Percentiles rank a stretch among this genome's conserved stretches.
These are phyloP conservation scores for Argentina silus DNA, from an alignment of 2,797 vertebrate species.

Conservation along the genomic window DNA sequence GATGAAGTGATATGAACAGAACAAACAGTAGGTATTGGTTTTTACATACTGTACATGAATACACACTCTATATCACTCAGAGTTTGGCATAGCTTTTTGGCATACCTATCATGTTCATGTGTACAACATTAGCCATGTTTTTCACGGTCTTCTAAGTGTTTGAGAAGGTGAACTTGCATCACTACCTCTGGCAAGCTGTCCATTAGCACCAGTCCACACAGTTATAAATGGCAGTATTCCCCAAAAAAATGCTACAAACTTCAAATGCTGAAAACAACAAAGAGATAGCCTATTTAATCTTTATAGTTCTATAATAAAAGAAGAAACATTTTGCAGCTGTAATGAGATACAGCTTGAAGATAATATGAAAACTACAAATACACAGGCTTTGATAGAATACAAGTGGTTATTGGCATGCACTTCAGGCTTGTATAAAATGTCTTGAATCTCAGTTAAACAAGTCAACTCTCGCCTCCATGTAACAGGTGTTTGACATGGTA, in stretches of 20 bases:
- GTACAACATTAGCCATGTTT: neutral
- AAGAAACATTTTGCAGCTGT: constrained; percentile 43
- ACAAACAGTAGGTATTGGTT: neutral
- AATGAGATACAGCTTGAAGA: constrained; percentile 31
- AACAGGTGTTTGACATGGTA: constrained; percentile 44
- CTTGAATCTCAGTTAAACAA: constrained; percentile 39
- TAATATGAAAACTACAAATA: constrained; percentile 36
- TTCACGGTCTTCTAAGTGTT: neutral
- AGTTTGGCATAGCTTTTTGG: neutral
- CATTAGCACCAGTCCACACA: neutral
- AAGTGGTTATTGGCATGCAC: constrained; percentile 29
- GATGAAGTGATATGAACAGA: no score
- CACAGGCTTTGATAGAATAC: constrained; percentile 30
- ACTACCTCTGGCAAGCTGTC: neutral
- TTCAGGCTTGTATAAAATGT: constrained; percentile 10
- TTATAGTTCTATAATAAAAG: constrained; percentile 26
- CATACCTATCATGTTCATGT: neutral
- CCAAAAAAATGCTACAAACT: constrained; percentile 21
- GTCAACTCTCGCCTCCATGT: constrained; percentile 30
- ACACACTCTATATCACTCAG: neutral
- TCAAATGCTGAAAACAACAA: constrained; percentile 48
- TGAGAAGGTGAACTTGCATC: neutral
- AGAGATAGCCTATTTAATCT: constrained; percentile 21
- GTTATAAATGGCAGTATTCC: constrained; percentile 51
- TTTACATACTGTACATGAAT: neutral